Base-by-base conservation (phyloP, 2,888 invertebrate genomes). In the Ommatoiulus sabulosus region DNA sequence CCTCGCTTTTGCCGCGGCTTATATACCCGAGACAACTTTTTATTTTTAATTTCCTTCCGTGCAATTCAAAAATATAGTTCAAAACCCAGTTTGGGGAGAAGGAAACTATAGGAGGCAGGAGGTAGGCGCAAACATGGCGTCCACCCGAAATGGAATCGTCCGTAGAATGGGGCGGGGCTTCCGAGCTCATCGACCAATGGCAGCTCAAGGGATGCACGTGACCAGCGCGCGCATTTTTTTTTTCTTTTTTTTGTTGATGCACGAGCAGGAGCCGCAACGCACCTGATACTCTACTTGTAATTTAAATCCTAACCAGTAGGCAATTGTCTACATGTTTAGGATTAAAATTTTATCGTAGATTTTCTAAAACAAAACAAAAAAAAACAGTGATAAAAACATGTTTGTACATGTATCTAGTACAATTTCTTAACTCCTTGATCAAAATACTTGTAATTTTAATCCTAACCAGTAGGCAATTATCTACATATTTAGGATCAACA, bases 31-130 rank as follows among this genome's bases (percentile, higher is more conserved):
- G n/a, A 5, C 46, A 46, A 46, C 46, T 46, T 46, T 63, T 63
- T 63, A 63, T 15, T 46, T n/a, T 46, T 46, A 46, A 46, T 63
- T 63, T 15, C n/a, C 57, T n/a, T 63, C 17, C 57, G 57, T 63
- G 57, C 57, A 63, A 63, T 63, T 63, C n/a, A 63, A 52, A 63
- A 63, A 63, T 63, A 15, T 63, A 63, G 57, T 63, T 63, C 57
- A 63, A 63, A 63, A 63, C 57, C 57, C 57, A n/a, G 57, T 63
- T 63, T n/a, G 57, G 57, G n/a, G n/a, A 46, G n/a, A 15, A 63
- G 57, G n/a, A 1, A 10, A 8, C 8, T 12, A 7, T 10, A 48
- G 48, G 48, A 48, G 48, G 48, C 10, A 48, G 46, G 8, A 46
- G 48, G 48, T 63, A 15, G 17, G n/a, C 1, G 1, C 15, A 17